Evolutionary conservation across 1,140 invertebrate species (phyloP), one percentile per base, ranked within the genome.

Genomic region (Metopolophium dirhodum): DNA sequence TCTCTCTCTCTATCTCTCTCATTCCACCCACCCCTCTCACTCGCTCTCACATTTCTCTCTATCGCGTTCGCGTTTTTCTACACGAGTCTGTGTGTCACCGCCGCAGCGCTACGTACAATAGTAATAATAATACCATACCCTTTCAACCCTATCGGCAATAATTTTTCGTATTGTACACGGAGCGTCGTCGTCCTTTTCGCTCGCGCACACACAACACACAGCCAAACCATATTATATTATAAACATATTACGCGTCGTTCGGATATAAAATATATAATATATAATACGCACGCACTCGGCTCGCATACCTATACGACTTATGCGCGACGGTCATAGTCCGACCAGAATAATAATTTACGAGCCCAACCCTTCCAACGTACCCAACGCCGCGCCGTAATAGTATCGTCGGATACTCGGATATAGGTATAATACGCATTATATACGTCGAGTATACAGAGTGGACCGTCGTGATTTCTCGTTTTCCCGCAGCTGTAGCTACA

Each of bases 261-360:
- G 61, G n/a, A 77, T 77, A 77, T 77, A 77, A 77, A 54, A 77
- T 77, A 77, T 77, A 77, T 77, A n/a, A 77, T 77, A n/a, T 35
- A 77, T 77, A 77, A 77, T 35, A 77, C 18, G n/a, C 61, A 77
- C 61, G 61, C 61, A 77, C 61, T 77, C 61, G 14, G n/a, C 18
- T 18, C 61, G 30, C 61, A 77, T n/a, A 77, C 61, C 30, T 77
- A n/a, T 77, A 77, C 61, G 61, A 77, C 61, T 77, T 77, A 77
- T 77, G n/a, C 61, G 4, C 61, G n/a, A 77, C n/a, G 30, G n/a
- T 6, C n/a, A 77, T 77, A 77, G 30, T n/a, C 61, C 61, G 61
- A n/a, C n/a, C n/a, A 77, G 61, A 77, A 77, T 77, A 77, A 77
- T 77, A 77, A 77, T 77, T 77, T 77, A 77, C 61, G 61, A 77